Percentiles rank a stretch among this genome's conserved stretches.
Conservation (phyloP, 1,140 invertebrate species). For the Ostrea denselamellosa region DNA sequence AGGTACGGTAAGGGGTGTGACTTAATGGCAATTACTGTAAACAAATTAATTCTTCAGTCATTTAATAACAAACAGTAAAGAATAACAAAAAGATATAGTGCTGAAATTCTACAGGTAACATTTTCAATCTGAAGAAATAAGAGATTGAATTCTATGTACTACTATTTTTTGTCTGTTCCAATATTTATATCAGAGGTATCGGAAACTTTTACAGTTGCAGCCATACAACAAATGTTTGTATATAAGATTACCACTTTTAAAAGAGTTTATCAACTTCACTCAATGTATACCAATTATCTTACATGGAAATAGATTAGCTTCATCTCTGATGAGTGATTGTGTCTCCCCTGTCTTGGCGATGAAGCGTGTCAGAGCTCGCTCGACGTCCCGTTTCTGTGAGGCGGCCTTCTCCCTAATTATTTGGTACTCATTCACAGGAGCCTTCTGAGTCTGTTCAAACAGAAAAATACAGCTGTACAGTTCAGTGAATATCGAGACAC, state of each 20-base stretch:
- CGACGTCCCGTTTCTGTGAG: constrained; percentile 94
- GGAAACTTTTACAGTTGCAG: no score
- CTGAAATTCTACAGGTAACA: not conserved
- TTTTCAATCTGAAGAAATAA: constrained; percentile 14
- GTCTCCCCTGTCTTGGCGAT: constrained; percentile 95
- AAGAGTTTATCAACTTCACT: no score
- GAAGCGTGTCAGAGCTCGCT: constrained; percentile 95
- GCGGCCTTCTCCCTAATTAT: constrained; percentile 94
- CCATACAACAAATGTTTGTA: no score
- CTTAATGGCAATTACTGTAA: constrained; percentile 91
- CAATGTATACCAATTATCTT: constrained; percentile 52
- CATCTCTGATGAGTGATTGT: constrained; percentile 93
- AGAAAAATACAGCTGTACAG: no score
- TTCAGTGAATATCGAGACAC: not conserved
- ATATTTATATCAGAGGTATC: no score
- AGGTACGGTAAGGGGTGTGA: constrained; percentile 90
- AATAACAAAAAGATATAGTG: not conserved
- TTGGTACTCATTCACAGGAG: constrained; percentile 98
- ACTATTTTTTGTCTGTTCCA: no score
- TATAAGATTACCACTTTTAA: no score
- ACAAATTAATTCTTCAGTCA: not conserved
- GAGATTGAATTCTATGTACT: no score
- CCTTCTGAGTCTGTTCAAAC: constrained; percentile 90
- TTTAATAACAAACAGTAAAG: not conserved
- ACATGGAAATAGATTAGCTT: constrained; percentile 79